Percentiles rank a stretch among this genome's conserved stretches.
phyloP scores from a whole-genome alignment of 1,140 invertebrate genomes.

The Venturia canescens region DNA sequence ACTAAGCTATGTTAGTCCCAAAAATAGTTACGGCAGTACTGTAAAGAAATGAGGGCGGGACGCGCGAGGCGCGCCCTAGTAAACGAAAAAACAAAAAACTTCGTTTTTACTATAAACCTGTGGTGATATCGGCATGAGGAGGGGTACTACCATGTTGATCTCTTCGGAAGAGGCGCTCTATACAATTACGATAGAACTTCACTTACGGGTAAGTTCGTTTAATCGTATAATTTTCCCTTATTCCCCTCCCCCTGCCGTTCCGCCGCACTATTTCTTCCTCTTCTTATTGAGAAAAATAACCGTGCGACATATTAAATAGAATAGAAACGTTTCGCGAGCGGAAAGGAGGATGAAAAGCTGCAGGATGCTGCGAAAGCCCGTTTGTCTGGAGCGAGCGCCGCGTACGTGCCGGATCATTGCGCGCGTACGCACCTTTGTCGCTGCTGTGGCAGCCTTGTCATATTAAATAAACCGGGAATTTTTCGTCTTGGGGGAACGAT shows the following conservation, averaged over 20 bases:
- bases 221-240: neutral
- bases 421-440: no score
- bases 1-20: constrained; percentile 14
- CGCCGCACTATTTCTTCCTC: no score
- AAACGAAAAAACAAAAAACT: constrained; percentile 26
- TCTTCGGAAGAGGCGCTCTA: neutral
- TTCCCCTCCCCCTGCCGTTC: no score
- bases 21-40: constrained; percentile 26
- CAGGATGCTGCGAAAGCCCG: no score
- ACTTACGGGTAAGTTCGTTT: no score
- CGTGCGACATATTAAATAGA: no score
- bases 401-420: no score
- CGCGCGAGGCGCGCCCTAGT: constrained; percentile 42
- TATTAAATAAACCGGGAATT: neutral
- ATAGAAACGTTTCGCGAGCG: no score
- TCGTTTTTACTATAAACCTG: constrained; percentile 44
- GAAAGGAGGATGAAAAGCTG: no score
- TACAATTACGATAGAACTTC: neutral
- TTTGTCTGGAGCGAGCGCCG: no score
- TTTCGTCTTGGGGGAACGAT: constrained; percentile 14
- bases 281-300: no score
- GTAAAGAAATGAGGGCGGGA: constrained; percentile 20
- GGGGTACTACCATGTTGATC: constrained; percentile 46
- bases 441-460: no score
- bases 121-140: constrained; percentile 42